These are phyloP conservation scores for Mantis religiosa DNA, from an alignment of 2,888 invertebrate genomes.

Conservation along the genomic window DNA sequence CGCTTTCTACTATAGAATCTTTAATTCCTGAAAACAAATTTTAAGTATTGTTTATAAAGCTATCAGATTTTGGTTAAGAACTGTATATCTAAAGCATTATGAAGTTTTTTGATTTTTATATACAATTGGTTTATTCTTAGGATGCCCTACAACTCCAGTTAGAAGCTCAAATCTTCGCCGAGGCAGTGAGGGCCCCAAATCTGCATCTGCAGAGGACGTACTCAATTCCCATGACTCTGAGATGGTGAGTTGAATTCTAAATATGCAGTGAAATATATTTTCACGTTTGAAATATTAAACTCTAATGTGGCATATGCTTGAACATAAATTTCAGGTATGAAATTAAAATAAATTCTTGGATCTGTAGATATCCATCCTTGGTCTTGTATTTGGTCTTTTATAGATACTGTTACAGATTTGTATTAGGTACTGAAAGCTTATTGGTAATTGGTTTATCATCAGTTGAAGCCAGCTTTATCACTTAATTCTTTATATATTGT, in stretches of 20 bases:
- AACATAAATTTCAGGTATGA: background rate
- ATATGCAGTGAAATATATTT: background rate
- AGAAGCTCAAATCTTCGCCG: slow-evolving; percentile 35
- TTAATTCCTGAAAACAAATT: too few relatives aligned
- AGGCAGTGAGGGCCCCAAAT: slow-evolving; percentile 28
- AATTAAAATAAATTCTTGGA: background rate
- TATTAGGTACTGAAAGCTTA: too few relatives aligned
- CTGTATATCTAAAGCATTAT: too few relatives aligned
- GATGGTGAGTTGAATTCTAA: slow-evolving; percentile 63
- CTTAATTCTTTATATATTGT: too few relatives aligned
- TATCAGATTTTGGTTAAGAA: too few relatives aligned
- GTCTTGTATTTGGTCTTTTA: background rate
- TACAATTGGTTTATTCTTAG: slow-evolving; percentile 39
- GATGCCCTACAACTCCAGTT: slow-evolving; percentile 60
- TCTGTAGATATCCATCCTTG: background rate
- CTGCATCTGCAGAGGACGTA: slow-evolving; percentile 52
- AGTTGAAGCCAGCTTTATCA: too few relatives aligned
- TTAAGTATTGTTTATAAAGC: too few relatives aligned
- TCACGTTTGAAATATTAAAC: background rate
- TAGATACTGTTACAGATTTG: too few relatives aligned
- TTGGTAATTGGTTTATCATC: too few relatives aligned
- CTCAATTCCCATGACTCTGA: slow-evolving; percentile 78
- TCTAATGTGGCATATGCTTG: background rate
- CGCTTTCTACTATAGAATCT: too few relatives aligned
- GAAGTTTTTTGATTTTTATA: too few relatives aligned